Percentiles rank a stretch among this genome's conserved stretches.
phyloP scores from a whole-genome alignment of 2,797 vertebrate species.

The Catharus ustulatus region DNA sequence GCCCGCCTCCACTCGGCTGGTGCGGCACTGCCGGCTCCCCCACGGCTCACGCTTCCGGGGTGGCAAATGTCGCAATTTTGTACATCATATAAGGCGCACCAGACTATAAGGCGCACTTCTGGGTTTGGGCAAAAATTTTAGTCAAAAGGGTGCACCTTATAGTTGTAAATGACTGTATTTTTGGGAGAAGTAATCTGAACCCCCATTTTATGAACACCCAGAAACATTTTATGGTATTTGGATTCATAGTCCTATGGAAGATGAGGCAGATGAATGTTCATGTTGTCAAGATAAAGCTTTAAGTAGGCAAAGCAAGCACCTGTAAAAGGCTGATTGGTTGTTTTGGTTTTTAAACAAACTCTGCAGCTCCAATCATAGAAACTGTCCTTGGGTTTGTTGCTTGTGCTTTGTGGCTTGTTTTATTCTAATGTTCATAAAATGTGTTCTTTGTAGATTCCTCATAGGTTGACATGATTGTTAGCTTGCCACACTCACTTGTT shows the following conservation, averaged over 20 bases:
- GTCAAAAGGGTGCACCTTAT: too few relatives aligned
- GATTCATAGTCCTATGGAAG: not conserved
- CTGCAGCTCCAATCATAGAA: not conserved
- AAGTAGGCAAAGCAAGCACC: not conserved
- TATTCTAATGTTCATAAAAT: not conserved
- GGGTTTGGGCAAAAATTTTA: too few relatives aligned
- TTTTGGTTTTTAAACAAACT: not conserved
- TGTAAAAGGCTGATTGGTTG: not conserved
- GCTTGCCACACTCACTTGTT: not conserved
- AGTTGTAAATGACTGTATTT: not conserved
- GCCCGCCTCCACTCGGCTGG: too few relatives aligned
- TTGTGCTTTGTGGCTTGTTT: not conserved
- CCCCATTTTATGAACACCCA: not conserved
- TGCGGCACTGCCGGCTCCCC: too few relatives aligned
- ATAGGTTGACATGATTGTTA: not conserved
- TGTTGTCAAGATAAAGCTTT: not conserved
- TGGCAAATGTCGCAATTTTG: too few relatives aligned
- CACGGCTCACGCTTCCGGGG: too few relatives aligned
- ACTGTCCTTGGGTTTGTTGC: not conserved
- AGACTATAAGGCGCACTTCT: too few relatives aligned
- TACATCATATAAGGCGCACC: too few relatives aligned
- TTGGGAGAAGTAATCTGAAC: not conserved
- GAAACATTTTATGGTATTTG: not conserved
- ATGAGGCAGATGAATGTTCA: not conserved
- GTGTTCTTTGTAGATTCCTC: not conserved